Evolutionary conservation across 2,797 vertebrate species (phyloP), one percentile per base, ranked within the genome.

Genomic region (Australoheros facetus): DNA sequence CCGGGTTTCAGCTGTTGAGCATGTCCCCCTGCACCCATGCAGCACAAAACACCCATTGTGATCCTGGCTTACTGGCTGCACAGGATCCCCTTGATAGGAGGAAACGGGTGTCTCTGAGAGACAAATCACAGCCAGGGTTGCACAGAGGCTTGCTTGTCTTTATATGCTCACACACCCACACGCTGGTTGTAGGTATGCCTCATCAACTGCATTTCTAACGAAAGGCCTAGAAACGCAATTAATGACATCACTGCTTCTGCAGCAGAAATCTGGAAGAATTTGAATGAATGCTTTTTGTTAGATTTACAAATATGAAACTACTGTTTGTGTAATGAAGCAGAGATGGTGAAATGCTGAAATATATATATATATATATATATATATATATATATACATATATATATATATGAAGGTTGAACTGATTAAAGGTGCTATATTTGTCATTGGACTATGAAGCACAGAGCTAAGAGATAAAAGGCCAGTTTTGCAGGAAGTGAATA

Each of bases 1-100:
- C 95, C 90, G 94, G 93, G 95, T 96, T 97, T 99, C 98, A 99
- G 97, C 97, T 98, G 97, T 97, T 98, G 96, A 94, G 91, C 79
- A 88, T 90, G 84, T 92, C 94, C 96, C 95, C 96, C 92, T 96
- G 95, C 96, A 95, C 97, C 96, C 91, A 91, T 76, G 89, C 94
- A 94, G 95, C 95, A 97, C 97, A 96, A 98, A 96, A 97, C 96
- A 94, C 91, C 94, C 96, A 98, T 99, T 98, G 98, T 98, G 96
- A 96, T 93, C 91, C 91, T 87, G 92, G 95, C 96, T 96, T 96
- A 95, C 86, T 94, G 88, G 88, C 85, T 88, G 90, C 94, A 93
- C 93, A 94, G 94, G 91, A 93, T 92, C 94, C 91, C 91, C 93
- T 94, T 93, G 91, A 95, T 95, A 92, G 94, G 94, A 95, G 95